Percentiles rank a stretch among this genome's conserved stretches.
Conservation (phyloP, 1,140 invertebrate genomes). For the Musca vetustissima region DNA sequence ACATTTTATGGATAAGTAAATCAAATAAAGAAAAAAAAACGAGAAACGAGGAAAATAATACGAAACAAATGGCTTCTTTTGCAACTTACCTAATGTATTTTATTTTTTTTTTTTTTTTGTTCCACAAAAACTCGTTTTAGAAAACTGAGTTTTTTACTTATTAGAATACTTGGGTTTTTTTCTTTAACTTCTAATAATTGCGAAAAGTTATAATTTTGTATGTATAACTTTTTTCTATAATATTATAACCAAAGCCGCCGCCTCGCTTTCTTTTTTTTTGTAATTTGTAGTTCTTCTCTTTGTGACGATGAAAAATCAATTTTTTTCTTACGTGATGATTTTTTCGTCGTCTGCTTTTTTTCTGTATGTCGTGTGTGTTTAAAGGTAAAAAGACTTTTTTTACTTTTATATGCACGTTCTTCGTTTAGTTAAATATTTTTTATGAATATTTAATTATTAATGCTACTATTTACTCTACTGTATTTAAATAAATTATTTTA, state of each 20-base stretch:
- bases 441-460: constrained; percentile 7
- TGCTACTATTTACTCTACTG: constrained; percentile 19
- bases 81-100: constrained; percentile 16
- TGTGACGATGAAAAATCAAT: constrained; percentile 21
- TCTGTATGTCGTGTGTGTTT: constrained; percentile 9
- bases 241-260: constrained; percentile 11
- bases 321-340: constrained; percentile 9
- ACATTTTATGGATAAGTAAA: constrained; percentile 1
- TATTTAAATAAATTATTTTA: constrained; percentile 19
- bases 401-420: constrained; percentile 3
- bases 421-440: background rate
- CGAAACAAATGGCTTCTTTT: background rate
- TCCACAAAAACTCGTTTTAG: background rate
- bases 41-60: constrained; percentile 12
- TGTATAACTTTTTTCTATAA: constrained; percentile 9
- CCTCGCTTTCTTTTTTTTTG: constrained; percentile 18
- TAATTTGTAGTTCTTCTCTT: constrained; percentile 15
- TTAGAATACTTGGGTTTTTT: background rate
- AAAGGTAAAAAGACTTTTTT: constrained; percentile 10
- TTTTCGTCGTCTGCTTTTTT: constrained; percentile 7
- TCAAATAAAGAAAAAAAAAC: background rate
- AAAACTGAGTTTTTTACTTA: constrained; percentile 2
- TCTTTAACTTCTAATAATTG: background rate
- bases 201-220: constrained; percentile 5
- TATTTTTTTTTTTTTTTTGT: background rate